phyloP scores from a whole-genome alignment of 2,888 invertebrate genomes.

The Papilio elwesi region DNA sequence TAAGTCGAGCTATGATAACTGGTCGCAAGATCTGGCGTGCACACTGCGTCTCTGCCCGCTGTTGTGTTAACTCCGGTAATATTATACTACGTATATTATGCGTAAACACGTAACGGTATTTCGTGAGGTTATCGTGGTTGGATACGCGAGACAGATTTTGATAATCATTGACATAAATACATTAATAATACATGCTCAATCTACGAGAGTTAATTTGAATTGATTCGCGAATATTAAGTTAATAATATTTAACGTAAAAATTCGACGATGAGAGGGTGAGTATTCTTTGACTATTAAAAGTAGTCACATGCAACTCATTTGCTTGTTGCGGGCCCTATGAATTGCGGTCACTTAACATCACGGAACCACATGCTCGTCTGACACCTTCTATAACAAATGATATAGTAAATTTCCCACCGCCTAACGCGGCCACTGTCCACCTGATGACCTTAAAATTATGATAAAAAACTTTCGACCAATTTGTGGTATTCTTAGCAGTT shows the following conservation, averaged over 20 bases:
- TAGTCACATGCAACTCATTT: too few species aligned
- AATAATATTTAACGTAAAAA: not conserved
- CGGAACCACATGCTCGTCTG: too few species aligned
- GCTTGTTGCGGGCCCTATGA: too few species aligned
- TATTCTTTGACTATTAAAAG: too few species aligned
- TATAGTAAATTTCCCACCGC: too few species aligned
- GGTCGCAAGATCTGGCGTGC: slow-evolving; percentile 15
- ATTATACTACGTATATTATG: slow-evolving; percentile 5
- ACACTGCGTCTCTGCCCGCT: slow-evolving; percentile 10
- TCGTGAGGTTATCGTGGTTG: slow-evolving; percentile 21
- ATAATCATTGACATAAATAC: not conserved
- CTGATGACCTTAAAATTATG: too few species aligned
- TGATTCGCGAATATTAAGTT: not conserved
- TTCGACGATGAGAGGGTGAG: too few species aligned
- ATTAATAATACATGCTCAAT: not conserved
- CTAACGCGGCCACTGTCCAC: too few species aligned
- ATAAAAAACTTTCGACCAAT: too few species aligned
- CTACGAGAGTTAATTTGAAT: not conserved
- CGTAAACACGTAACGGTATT: slow-evolving; percentile 28
- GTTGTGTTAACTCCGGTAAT: slow-evolving; percentile 6
- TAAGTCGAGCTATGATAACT: slow-evolving; percentile 26
- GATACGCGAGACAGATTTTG: slow-evolving; percentile 10
- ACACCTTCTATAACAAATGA: too few species aligned
- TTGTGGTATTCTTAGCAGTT: too few species aligned
- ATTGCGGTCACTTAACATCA: too few species aligned